Conservation (phyloP, 1,140 invertebrate genomes). For the Psilanteris sp. region DNA sequence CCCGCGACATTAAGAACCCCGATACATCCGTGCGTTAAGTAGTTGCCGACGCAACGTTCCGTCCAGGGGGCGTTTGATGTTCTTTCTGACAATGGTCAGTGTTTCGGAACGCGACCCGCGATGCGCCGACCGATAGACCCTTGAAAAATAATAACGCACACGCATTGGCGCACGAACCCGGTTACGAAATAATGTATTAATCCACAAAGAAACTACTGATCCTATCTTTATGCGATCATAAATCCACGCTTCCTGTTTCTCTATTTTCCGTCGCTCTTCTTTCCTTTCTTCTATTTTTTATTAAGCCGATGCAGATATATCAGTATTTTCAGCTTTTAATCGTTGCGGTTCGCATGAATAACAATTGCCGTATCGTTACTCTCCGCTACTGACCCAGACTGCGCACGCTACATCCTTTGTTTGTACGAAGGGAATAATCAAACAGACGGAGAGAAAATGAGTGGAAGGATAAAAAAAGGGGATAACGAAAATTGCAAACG, state of each 20-base stretch:
- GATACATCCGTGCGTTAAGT: constrained; percentile 25
- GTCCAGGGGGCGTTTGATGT: too few relatives aligned
- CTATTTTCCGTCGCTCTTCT: constrained; percentile 18
- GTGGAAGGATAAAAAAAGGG: constrained; percentile 33
- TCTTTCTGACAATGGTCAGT: too few relatives aligned
- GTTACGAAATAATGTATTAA: constrained; percentile 47
- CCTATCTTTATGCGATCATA: constrained; percentile 52
- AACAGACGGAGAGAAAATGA: constrained; percentile 40
- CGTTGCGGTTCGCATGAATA: constrained; percentile 55
- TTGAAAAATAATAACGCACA: constrained; percentile 17
- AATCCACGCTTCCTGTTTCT: constrained; percentile 44
- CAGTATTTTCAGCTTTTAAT: constrained; percentile 57
- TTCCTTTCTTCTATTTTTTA: too few relatives aligned
- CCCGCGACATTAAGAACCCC: constrained; percentile 21
- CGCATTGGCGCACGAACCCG: constrained; percentile 31
- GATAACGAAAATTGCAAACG: constrained; percentile 52
- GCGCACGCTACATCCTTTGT: constrained; percentile 47
- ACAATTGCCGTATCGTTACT: constrained; percentile 41
- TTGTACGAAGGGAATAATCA: constrained; percentile 50
- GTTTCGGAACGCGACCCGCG: too few relatives aligned
- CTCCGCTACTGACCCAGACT: constrained; percentile 56
- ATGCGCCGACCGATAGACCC: constrained; percentile 21
- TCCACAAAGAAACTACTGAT: constrained; percentile 52
- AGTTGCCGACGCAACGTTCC: constrained; percentile 31
- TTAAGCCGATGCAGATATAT: constrained; percentile 34